A percentile compares a stretch with the other conserved stretches of the same genome.
Conservation (phyloP, 2,113 vertebrate species). For the Enhydra lutris region DNA sequence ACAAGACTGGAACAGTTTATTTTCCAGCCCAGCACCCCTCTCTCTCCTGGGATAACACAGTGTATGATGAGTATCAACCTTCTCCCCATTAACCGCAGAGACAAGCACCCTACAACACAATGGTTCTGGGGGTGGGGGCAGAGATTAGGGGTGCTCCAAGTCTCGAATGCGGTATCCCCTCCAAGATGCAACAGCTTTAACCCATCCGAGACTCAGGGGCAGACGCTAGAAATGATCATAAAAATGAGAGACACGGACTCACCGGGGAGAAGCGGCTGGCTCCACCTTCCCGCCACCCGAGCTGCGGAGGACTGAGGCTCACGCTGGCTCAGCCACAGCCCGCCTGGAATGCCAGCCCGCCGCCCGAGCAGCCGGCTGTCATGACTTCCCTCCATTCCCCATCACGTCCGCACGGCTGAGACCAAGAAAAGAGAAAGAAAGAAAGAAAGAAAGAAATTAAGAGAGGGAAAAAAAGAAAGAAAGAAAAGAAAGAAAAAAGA, state of each 20-base stretch:
- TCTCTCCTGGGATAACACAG: background rate
- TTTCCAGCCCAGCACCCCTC: background rate
- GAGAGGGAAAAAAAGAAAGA: conserved; percentile 31
- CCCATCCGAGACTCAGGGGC: background rate
- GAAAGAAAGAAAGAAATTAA: background rate
- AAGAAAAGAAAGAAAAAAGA: background rate
- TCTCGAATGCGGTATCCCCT: background rate
- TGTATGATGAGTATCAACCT: rapidly evolving
- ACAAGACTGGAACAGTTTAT: background rate
- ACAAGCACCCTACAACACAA: background rate
- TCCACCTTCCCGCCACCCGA: background rate
- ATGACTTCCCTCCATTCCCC: conserved; percentile 68
- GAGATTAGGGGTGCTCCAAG: background rate
- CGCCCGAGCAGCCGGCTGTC: conserved; percentile 39
- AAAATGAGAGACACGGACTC: conserved; percentile 64
- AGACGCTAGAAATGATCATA: background rate
- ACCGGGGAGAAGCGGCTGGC: conserved; percentile 48
- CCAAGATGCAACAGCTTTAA: background rate
- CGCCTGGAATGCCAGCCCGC: conserved; percentile 33
- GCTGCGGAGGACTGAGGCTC: background rate
- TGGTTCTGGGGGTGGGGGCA: background rate
- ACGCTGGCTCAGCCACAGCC: background rate
- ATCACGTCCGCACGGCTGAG: conserved; percentile 75
- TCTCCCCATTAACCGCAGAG: background rate
- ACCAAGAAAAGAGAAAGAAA: conserved; percentile 41